Evolutionary conservation across 2,797 vertebrate species (phyloP).

Genomic region (Amphiprion clarkii): DNA sequence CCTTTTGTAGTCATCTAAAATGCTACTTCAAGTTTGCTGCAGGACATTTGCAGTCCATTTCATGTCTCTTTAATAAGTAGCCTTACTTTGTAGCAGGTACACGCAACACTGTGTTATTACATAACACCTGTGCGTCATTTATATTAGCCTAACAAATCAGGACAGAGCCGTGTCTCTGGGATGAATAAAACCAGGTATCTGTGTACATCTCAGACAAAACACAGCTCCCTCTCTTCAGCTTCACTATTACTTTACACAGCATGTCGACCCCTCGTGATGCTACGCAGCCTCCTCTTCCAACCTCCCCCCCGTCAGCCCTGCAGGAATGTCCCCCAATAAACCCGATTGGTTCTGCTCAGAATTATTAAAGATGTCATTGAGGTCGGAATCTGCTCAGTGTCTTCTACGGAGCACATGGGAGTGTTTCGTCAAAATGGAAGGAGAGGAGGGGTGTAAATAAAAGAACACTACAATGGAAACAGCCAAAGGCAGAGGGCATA

Average conservation of each 20-base stretch:
- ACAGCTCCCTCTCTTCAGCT: conserved; percentile 45
- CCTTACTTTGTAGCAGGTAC: neutral
- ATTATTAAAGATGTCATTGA: conserved; percentile 68
- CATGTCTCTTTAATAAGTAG: conserved; percentile 1
- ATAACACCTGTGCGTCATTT: conserved; percentile 28
- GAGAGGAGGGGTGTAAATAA: conserved; percentile 5
- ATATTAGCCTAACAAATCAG: conserved; percentile 38
- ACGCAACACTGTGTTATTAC: neutral
- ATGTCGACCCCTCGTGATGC: conserved; percentile 47
- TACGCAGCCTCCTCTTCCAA: conserved; percentile 35
- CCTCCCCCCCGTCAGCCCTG: neutral
- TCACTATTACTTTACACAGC: conserved; percentile 48
- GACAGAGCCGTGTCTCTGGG: conserved; percentile 1
- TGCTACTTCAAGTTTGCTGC: neutral
- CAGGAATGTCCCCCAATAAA: conserved; percentile 75
- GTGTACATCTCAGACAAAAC: conserved; percentile 50
- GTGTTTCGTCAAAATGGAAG: conserved; percentile 32
- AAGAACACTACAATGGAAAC: conserved; percentile 62
- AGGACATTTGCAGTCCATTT: neutral
- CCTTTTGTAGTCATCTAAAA: too few relatives aligned
- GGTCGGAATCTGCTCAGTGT: conserved; percentile 60
- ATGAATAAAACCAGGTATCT: conserved; percentile 46
- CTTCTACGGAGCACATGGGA: conserved; percentile 24
- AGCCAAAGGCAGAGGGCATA: conserved; percentile 66
- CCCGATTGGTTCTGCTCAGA: conserved; percentile 68